These are phyloP conservation scores for Mormoops blainvillei DNA, from an alignment of 2,113 vertebrate species.

Conservation along the genomic window DNA sequence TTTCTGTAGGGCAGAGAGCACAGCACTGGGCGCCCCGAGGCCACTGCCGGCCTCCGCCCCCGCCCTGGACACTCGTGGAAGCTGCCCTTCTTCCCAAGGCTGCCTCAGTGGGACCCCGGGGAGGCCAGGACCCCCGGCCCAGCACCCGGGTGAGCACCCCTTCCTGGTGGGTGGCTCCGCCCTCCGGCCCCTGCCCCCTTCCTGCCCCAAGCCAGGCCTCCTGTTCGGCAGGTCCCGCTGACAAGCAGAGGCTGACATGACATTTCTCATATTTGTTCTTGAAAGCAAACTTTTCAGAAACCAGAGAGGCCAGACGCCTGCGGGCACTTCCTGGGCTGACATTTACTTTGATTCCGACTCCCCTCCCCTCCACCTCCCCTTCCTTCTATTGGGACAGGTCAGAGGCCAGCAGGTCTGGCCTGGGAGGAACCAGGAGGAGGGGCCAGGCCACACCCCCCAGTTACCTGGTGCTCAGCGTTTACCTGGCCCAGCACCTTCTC, in stretches of 20 bases:
- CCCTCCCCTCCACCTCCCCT: neutral
- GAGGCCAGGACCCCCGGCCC: neutral
- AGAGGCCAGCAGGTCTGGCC: neutral
- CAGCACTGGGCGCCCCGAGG: neutral
- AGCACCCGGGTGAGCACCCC: no score
- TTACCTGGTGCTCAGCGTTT: neutral
- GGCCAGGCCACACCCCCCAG: neutral
- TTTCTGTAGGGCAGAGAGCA: constrained; percentile 82
- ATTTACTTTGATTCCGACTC: constrained; percentile 53
- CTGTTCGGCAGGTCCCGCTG: neutral
- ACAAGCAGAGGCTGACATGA: neutral
- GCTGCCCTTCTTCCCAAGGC: neutral
- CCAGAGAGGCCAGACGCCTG: neutral
- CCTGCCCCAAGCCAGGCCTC: neutral
- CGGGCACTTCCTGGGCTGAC: constrained; percentile 73
- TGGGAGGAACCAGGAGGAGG: neutral
- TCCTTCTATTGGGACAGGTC: neutral
- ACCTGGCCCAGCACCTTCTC: constrained; percentile 96
- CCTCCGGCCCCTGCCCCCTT: neutral
- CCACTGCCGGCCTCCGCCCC: no score
- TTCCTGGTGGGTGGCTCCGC: neutral
- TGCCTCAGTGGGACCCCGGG: neutral
- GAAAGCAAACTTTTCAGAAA: constrained; percentile 53
- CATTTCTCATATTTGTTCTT: constrained; percentile 69
- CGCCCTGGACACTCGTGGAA: neutral